Percentiles rank a stretch among this genome's conserved stretches.
Conservation (phyloP, 2,113 vertebrate genomes). For the Phalacrocorax aristotelis region DNA sequence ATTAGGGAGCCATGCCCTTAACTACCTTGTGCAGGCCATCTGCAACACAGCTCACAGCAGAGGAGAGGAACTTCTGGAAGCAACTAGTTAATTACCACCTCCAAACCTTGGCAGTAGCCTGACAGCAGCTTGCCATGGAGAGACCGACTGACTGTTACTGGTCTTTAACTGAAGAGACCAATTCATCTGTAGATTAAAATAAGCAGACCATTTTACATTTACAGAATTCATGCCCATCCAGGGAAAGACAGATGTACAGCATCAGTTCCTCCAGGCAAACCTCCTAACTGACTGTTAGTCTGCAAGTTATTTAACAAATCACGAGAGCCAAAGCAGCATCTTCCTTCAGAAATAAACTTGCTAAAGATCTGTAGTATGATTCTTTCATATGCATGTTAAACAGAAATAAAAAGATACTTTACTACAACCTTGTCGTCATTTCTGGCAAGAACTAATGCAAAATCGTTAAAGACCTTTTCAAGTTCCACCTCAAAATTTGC, state of each 20-base stretch:
- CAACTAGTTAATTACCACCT: neutral
- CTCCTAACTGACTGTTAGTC: neutral
- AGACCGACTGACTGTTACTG: fast-evolving
- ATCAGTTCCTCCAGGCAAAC: neutral
- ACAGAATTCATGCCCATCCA: neutral
- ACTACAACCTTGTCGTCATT: neutral
- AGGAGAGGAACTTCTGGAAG: neutral
- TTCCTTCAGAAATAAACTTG: neutral
- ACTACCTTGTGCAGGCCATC: neutral
- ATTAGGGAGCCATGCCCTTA: neutral
- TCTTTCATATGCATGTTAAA: neutral
- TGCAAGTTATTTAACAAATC: neutral
- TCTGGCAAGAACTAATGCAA: neutral
- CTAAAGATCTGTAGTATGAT: neutral
- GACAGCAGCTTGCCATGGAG: neutral
- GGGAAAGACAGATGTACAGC: neutral
- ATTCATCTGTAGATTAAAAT: neutral
- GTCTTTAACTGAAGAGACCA: neutral
- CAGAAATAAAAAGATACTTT: neutral
- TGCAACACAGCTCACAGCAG: neutral
- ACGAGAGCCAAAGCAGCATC: neutral
- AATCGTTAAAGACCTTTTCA: neutral
- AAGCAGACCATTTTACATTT: neutral
- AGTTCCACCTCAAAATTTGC: neutral
- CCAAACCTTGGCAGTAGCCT: neutral